These are phyloP conservation scores for Orcinus orca DNA, from an alignment of 2,113 vertebrate species.

Conservation along the genomic window DNA sequence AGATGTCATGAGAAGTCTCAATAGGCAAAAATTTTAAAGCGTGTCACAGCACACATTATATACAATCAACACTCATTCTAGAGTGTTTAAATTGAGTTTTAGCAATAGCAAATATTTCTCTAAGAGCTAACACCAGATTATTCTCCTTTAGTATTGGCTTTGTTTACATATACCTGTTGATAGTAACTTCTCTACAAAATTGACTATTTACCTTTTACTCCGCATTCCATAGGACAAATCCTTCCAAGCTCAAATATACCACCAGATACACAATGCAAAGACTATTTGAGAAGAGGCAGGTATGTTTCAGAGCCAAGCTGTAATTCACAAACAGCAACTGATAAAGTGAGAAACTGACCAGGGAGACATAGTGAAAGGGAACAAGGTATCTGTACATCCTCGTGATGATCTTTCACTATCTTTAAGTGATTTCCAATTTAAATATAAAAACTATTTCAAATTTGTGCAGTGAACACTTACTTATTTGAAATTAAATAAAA, in stretches of 20 bases:
- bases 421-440: background rate
- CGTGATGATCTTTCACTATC: background rate
- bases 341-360: background rate
- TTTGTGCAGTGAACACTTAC: background rate
- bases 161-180: slow-evolving; percentile 10
- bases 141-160: background rate
- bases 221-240: background rate
- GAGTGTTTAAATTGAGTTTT: background rate
- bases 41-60: background rate
- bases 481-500: slow-evolving; percentile 28
- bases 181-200: background rate
- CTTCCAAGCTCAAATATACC: background rate
- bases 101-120: slow-evolving; percentile 37
- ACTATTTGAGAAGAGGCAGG: background rate
- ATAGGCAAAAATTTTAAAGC: background rate
- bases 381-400: background rate
- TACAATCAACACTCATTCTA: background rate
- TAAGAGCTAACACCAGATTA: slow-evolving; percentile 32
- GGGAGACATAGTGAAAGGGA: background rate
- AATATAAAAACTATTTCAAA: slow-evolving; percentile 14
- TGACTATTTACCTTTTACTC: slow-evolving; percentile 11
- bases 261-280: background rate
- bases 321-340: background rate
- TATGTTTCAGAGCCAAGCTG: background rate
- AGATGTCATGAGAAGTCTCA: background rate